phyloP scores from a whole-genome alignment of 2,113 vertebrate species.

The Oncorhynchus keta region DNA sequence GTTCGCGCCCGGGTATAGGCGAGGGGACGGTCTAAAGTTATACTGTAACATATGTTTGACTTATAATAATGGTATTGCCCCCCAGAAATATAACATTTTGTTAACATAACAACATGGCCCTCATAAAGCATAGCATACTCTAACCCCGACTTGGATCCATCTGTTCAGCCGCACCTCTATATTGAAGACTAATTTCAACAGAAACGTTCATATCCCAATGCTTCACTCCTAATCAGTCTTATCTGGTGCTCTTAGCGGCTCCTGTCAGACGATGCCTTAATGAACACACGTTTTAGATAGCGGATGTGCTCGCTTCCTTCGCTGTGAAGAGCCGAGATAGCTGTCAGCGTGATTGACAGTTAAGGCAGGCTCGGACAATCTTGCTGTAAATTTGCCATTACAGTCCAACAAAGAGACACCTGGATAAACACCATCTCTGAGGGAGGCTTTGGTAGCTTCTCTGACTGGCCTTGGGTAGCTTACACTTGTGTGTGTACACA shows the following conservation, averaged over 20 bases:
- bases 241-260: background rate
- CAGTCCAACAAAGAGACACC: background rate
- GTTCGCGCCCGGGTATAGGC: too few species aligned
- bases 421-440: background rate
- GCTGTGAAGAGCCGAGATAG: background rate
- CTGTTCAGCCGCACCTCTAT: background rate
- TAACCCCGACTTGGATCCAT: too few species aligned
- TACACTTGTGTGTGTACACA: background rate
- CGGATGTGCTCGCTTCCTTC: background rate
- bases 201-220: background rate
- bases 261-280: background rate
- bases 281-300: background rate
- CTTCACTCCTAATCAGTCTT: background rate
- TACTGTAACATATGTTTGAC: too few species aligned
- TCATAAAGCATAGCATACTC: too few species aligned
- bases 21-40: too few species aligned
- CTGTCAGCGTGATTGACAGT: background rate
- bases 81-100: too few species aligned
- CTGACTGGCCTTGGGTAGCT: background rate
- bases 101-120: too few species aligned
- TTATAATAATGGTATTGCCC: too few species aligned
- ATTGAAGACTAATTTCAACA: background rate
- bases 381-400: background rate
- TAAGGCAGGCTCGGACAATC: conserved; percentile 25
- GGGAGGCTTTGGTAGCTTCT: background rate